phyloP scores from a whole-genome alignment of 2,888 invertebrate species.

The Chrysopilus asiliformis region DNA sequence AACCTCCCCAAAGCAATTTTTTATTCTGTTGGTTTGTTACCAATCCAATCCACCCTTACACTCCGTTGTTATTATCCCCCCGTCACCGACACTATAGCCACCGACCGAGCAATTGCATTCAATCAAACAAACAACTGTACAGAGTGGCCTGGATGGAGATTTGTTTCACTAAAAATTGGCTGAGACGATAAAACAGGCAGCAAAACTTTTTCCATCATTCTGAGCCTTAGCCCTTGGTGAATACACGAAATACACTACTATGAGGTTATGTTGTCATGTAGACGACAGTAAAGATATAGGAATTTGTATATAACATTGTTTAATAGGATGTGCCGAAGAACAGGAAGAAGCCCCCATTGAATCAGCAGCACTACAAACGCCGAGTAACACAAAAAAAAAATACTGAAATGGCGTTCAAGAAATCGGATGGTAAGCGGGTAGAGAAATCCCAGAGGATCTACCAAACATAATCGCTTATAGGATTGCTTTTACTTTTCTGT shows the following conservation, averaged over 20 bases:
- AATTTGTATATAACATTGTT: no score
- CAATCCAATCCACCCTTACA: no score
- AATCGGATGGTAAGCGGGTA: conserved; percentile 6
- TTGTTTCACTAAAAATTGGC: conserved; percentile 17
- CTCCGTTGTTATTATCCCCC: conserved; percentile 6
- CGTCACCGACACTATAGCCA: conserved; percentile 5
- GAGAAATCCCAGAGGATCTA: conserved; percentile 19
- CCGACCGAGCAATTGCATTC: conserved; percentile 14
- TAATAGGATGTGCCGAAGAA: no score
- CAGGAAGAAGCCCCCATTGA: no score
- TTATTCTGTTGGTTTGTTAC: no score
- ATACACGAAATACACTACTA: no score
- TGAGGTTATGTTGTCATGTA: no score
- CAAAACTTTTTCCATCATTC: conserved; percentile 15
- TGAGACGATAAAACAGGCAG: conserved; percentile 15
- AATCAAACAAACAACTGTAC: conserved; percentile 14
- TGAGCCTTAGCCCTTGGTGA: no score
- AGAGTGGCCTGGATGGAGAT: conserved; percentile 12
- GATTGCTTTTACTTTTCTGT: conserved; percentile 18
- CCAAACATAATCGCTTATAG: conserved; percentile 20
- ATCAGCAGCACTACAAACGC: no score
- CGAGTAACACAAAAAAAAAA: no score
- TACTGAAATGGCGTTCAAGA: conserved; percentile 2
- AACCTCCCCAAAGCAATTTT: no score
- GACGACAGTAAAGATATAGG: no score